Conservation (phyloP, 35 echinoderm and acorn worm genomes). For the Holothuria glaberrima region DNA sequence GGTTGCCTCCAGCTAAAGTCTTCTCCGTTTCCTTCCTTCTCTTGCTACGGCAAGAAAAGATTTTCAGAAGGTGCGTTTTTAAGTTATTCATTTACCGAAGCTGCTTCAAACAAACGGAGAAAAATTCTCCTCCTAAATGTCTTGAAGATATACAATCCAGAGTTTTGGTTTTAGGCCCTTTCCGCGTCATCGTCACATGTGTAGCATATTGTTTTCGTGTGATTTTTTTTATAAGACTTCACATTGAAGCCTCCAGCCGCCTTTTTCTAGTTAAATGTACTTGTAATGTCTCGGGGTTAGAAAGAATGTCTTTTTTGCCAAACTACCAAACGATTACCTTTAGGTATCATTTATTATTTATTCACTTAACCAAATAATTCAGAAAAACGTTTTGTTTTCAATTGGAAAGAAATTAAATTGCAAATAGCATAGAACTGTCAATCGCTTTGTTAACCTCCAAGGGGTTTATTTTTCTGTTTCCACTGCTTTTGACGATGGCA, state of each 20-base stretch:
- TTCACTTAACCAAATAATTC: slow-evolving; percentile 64
- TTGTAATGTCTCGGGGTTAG: slow-evolving; percentile 36
- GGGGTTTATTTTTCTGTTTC: slow-evolving; percentile 11
- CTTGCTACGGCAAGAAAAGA: slow-evolving; percentile 23
- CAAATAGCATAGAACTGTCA: slow-evolving; percentile 59
- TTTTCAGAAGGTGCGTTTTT: slow-evolving; percentile 49
- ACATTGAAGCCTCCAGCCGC: slow-evolving; percentile 21
- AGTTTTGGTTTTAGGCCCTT: slow-evolving; percentile 48
- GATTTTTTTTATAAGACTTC: slow-evolving; percentile 23
- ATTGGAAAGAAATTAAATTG: slow-evolving; percentile 59
- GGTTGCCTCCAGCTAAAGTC: slow-evolving; percentile 16
- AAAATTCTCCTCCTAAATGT: slow-evolving; percentile 14
- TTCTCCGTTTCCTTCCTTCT: slow-evolving; percentile 48
- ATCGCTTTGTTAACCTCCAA: slow-evolving; percentile 32
- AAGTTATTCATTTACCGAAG: slow-evolving; percentile 56
- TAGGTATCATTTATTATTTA: slow-evolving; percentile 53
- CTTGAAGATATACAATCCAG: slow-evolving; percentile 28
- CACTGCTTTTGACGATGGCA: slow-evolving; percentile 9
- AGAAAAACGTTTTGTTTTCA: slow-evolving; percentile 64
- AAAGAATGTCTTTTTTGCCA: slow-evolving; percentile 34
- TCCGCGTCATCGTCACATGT: slow-evolving; percentile 26
- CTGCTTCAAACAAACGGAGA: slow-evolving; percentile 44
- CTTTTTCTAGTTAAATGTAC: slow-evolving; percentile 50
- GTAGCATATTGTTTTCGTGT: slow-evolving; percentile 33
- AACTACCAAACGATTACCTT: slow-evolving; percentile 46